Evolutionary conservation across 2,888 invertebrate species (phyloP), one percentile per base, ranked within the genome.

Genomic region (Epinotia bilunana): DNA sequence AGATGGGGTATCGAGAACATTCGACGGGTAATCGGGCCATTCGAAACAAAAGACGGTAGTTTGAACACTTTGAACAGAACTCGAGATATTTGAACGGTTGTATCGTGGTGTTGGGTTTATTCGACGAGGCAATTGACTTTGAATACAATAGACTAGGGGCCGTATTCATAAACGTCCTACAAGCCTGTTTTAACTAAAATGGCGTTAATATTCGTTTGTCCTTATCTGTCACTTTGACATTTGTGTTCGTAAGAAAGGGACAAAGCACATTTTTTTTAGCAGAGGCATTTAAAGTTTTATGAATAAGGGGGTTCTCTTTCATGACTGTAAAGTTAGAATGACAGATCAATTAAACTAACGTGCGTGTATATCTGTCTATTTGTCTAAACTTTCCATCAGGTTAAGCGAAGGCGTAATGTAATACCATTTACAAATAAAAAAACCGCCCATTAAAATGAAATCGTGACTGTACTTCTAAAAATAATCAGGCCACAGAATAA

Each of bases 11-110:
- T 74, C 70, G 74, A 63, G 73, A 73, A 65, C 64, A 64, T 71
- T 74, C 74, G 65, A 71, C 67, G 67, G 67, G 60, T 70, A 71
- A 71, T 71, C 60, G 70, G 53, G 70, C 63, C 64, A 61, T 62
- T 73, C 33, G 57, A 53, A 72, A 73, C 75, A 76, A 67, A 61
- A 46, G 62, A 69, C 69, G 69, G 69, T 60, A 69, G 69, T 69
- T 69, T 69, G 46, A 46, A 23, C 39, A 2, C 65, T 69, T 69
- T 69, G 46, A 46, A 23, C 39, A 2, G 73, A 43, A 64, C 58
- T 63, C 57, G 55, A 55, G 16, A 11, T 28, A 12, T 67, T 67
- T 13, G 61, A 61, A 13, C 33, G 61, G 28, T 28, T 64, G 53
- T 58, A 33, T 16, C 57, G 23, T n/a, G 53, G 7, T 53, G 16